Base-by-base conservation (phyloP, 1,140 invertebrate species). In the Drosophila nannoptera region DNA sequence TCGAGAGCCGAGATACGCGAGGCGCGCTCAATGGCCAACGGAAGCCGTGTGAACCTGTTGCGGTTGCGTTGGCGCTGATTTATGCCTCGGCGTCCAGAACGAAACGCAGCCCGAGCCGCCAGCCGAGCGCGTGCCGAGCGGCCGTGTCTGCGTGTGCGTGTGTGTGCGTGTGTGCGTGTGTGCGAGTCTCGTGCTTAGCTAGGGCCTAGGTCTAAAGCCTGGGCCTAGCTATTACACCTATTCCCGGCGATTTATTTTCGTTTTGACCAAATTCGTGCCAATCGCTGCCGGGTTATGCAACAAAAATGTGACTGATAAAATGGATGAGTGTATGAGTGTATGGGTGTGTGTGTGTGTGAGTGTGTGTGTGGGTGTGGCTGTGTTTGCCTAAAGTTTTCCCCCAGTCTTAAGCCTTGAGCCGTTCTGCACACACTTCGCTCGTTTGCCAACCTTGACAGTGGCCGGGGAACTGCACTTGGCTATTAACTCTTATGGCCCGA, bases 1-100 rank as follows among this genome's bases (percentile, higher is more conserved):
- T 29, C 65, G 38, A 49, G 35, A 46, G 56, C 72, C 50, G 46
- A 43, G 60, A 77, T 58, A 60, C 49, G 60, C 77, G 80, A 86
- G 54, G 69, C 74, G 66, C 63, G 50, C 77, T 77, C 81, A 69
- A 70, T 81, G 81, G 68, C 81, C 73, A 77, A 69, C 81, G 77
- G 86, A 81, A 81, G 77, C 82, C 77, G 72, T 87, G 71, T 86
- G 81, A 87, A 86, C 81, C 82, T 86, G 81, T 86, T 86, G 81
- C 81, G 52, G 71, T 45, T 64, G 49, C 62, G 78, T 59, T 75
- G 65, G 65, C 80, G 63, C 65, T 84, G 80, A 84, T 84, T 84
- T 84, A 84, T 84, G 80, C 40, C 1, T 22, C 22, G 40, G 12
- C 31, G 8, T 40, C 12, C 29, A 56, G 54, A 56, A 54, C 36